phyloP scores from a whole-genome alignment of 2,888 invertebrate species.

The Beris morrisii region DNA sequence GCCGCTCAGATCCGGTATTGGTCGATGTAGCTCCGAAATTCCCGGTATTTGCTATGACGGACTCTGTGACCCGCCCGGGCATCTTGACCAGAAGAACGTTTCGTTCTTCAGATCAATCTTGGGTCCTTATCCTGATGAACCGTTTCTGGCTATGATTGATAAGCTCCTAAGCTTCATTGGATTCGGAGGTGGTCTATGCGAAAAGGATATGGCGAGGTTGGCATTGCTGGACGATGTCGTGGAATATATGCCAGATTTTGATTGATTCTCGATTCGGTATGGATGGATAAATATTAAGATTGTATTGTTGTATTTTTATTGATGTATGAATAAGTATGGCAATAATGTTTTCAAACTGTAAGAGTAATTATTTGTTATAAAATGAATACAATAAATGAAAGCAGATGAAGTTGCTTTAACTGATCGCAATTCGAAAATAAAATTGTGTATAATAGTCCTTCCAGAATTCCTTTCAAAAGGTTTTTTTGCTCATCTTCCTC shows the following conservation, averaged over 20 bases:
- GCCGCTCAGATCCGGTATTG: not conserved
- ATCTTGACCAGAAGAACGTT: conserved; percentile 14
- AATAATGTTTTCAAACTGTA: too few species aligned
- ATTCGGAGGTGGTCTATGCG: conserved; percentile 1
- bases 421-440: too few species aligned
- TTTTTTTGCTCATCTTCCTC: too few species aligned
- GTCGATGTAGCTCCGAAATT: not conserved
- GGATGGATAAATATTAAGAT: too few species aligned
- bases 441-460: too few species aligned
- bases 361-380: too few species aligned
- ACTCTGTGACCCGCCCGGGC: not conserved
- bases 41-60: conserved; percentile 14
- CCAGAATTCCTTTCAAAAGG: too few species aligned
- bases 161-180: conserved; percentile 19
- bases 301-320: too few species aligned
- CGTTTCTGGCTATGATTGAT: conserved; percentile 19
- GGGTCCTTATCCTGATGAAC: conserved; percentile 25
- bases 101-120: conserved; percentile 11
- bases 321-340: too few species aligned
- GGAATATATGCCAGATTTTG: conserved; percentile 16
- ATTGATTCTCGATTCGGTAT: not conserved
- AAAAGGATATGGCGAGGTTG: not conserved
- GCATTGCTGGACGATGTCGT: conserved; percentile 5
- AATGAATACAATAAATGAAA: too few species aligned
- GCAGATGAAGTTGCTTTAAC: too few species aligned